These are phyloP conservation scores for Eremobia ochroleuca DNA, from an alignment of 2,888 invertebrate species.

Conservation along the genomic window DNA sequence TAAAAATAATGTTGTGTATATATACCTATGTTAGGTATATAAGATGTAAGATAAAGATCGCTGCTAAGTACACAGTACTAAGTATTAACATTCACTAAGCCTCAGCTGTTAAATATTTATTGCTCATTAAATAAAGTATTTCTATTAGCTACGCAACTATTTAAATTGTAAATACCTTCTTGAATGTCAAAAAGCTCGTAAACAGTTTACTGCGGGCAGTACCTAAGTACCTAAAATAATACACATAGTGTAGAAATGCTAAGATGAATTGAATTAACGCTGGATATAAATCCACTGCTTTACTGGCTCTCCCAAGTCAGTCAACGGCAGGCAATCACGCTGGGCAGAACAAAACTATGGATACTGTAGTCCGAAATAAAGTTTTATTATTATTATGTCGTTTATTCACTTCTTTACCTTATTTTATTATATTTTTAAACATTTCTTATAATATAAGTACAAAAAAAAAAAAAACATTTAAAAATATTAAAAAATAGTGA, in stretches of 20 bases:
- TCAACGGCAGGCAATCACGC: neutral
- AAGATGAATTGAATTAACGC: slow-evolving; percentile 4
- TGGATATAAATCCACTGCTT: neutral
- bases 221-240: too few relatives aligned
- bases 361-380: too few relatives aligned
- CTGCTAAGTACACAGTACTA: slow-evolving; percentile 10
- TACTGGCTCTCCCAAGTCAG: neutral
- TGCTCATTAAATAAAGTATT: slow-evolving; percentile 45
- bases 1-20: too few relatives aligned
- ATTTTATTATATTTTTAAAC: too few relatives aligned
- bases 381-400: too few relatives aligned
- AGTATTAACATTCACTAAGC: slow-evolving; percentile 5
- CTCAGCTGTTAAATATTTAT: slow-evolving; percentile 50
- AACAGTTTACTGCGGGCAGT: slow-evolving; percentile 28
- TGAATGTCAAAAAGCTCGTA: slow-evolving; percentile 39
- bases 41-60: slow-evolving; percentile 22
- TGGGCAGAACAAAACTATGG: too few relatives aligned
- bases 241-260: too few relatives aligned
- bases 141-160: slow-evolving; percentile 37
- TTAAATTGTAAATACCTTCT: slow-evolving; percentile 41
- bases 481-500: too few relatives aligned
- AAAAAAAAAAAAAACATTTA: too few relatives aligned
- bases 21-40: neutral
- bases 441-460: too few relatives aligned
- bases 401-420: too few relatives aligned